Conservation (phyloP, 2,113 vertebrate species). For the Antechinus flavipes region DNA sequence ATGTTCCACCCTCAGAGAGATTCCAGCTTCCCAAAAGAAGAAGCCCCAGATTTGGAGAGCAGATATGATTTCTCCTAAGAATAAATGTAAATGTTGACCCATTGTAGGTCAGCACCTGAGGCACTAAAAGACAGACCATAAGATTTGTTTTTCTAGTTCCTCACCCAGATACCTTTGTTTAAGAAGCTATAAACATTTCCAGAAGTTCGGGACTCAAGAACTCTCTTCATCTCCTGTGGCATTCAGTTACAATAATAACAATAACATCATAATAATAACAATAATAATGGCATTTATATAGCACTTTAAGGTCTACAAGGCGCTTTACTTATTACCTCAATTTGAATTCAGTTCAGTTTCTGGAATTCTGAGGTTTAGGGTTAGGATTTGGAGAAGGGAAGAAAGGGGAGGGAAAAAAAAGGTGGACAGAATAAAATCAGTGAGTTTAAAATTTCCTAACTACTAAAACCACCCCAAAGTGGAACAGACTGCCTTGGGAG, state of each 20-base stretch:
- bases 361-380: not conserved
- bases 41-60: not conserved
- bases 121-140: not conserved
- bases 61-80: not conserved
- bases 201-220: not conserved
- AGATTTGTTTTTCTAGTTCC: not conserved
- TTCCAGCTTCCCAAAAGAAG: no score
- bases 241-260: not conserved
- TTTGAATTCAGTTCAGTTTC: not conserved
- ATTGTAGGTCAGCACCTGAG: not conserved
- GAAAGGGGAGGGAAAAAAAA: not conserved
- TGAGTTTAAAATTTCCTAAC: not conserved
- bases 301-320: not conserved
- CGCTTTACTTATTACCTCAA: not conserved
- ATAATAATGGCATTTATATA: not conserved
- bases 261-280: not conserved
- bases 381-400: not conserved
- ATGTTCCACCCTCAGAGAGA: not conserved
- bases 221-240: not conserved
- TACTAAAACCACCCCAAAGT: not conserved
- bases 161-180: not conserved
- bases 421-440: not conserved
- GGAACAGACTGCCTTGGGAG: not conserved
- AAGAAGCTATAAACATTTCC: not conserved
- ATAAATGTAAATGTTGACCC: not conserved